Percentiles rank a stretch among this genome's conserved stretches.
Conservation (phyloP, 2,888 invertebrate genomes). For the Pachydiplax longipennis region DNA sequence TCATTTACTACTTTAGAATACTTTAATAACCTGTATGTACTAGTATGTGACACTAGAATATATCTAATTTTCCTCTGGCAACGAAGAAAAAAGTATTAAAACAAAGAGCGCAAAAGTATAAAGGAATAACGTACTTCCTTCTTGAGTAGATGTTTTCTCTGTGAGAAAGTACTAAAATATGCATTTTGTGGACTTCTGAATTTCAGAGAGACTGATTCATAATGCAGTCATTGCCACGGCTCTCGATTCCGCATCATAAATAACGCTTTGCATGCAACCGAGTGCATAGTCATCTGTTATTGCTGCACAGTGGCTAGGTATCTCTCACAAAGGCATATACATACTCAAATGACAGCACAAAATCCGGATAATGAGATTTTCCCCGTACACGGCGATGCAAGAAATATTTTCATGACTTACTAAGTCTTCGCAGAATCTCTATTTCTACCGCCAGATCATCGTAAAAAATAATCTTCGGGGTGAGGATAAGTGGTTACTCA, state of each 20-base stretch:
- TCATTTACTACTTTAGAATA: too few species aligned
- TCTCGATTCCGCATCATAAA: neutral
- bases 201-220: neutral
- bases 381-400: neutral
- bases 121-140: too few species aligned
- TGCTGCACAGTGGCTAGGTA: neutral
- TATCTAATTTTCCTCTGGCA: too few species aligned
- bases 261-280: neutral
- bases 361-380: neutral
- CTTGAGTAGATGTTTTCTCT: too few species aligned
- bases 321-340: neutral
- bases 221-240: neutral
- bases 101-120: too few species aligned
- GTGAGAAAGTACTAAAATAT: too few species aligned
- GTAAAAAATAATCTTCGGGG: too few species aligned
- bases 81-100: too few species aligned
- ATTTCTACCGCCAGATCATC: neutral
- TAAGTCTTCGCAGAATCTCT: neutral
- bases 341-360: neutral
- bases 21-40: too few species aligned
- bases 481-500: too few species aligned
- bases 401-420: neutral
- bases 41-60: too few species aligned
- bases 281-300: neutral
- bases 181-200: neutral